These are phyloP conservation scores for Sitta carolinensis DNA, from an alignment of 2,797 vertebrate genomes.

Conservation along the genomic window DNA sequence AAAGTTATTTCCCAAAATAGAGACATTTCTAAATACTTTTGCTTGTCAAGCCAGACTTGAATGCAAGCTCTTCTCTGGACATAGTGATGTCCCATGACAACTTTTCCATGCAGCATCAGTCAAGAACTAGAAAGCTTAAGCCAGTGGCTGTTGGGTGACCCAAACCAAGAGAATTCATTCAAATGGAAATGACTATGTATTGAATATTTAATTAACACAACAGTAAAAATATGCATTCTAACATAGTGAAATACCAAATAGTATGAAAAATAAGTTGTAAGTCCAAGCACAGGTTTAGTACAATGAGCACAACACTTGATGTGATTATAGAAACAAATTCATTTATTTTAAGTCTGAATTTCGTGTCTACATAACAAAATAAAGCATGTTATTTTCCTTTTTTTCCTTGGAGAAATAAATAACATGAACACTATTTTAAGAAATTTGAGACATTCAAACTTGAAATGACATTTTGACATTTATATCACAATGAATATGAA, in stretches of 20 bases:
- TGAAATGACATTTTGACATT: background rate
- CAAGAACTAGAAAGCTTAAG: background rate
- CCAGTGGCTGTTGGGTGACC: background rate
- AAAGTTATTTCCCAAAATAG: background rate
- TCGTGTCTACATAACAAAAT: background rate
- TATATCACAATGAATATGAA: background rate
- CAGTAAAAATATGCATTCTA: background rate
- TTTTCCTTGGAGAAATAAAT: background rate
- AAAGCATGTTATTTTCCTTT: background rate
- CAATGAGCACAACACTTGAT: background rate
- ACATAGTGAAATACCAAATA: background rate
- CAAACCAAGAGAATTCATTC: background rate
- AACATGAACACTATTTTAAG: background rate
- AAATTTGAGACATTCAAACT: background rate
- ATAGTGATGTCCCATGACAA: background rate
- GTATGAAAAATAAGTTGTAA: background rate
- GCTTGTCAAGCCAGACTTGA: background rate
- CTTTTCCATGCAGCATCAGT: background rate
- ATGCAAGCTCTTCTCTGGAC: background rate
- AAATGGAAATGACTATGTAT: background rate
- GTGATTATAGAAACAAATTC: background rate
- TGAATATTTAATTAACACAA: background rate
- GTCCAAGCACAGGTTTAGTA: background rate
- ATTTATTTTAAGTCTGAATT: background rate
- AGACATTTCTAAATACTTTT: background rate